Percentiles rank a stretch among this genome's conserved stretches.
phyloP scores from a whole-genome alignment of 2,888 invertebrate genomes.

The Leistus spinibarbis region DNA sequence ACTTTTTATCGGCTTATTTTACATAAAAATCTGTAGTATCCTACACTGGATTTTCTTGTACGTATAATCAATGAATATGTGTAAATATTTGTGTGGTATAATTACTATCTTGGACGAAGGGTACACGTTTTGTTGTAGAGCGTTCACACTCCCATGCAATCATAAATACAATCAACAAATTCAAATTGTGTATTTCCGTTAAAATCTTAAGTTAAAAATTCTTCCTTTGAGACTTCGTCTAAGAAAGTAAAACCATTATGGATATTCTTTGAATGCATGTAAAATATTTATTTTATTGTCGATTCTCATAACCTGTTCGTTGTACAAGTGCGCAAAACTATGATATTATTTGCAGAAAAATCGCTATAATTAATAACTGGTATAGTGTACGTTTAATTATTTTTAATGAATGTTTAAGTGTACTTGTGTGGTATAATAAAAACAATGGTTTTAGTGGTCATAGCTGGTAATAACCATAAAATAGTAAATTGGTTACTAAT shows the following conservation, averaged over 20 bases:
- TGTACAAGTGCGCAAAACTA: no score
- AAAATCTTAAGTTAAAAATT: no score
- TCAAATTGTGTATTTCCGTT: no score
- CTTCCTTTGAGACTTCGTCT: no score
- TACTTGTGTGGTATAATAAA: background rate
- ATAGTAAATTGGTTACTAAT: constrained; percentile 1
- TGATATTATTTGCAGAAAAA: background rate
- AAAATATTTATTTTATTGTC: background rate
- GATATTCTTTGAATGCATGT: background rate
- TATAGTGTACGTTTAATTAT: background rate
- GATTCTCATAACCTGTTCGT: background rate
- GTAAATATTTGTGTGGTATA: no score
- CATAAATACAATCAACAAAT: no score
- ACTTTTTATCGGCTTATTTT: background rate
- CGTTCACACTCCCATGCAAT: no score
- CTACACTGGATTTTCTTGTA: no score
- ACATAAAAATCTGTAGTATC: background rate
- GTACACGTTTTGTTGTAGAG: no score
- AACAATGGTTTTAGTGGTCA: constrained; percentile 17
- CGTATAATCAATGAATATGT: no score
- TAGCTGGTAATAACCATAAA: constrained; percentile 7
- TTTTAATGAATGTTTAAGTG: constrained; percentile 5
- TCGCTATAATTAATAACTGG: background rate
- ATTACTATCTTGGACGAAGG: no score
- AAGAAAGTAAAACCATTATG: no score